Conservation (phyloP, 2,888 invertebrate species). For the Oxyteleia sp. region DNA sequence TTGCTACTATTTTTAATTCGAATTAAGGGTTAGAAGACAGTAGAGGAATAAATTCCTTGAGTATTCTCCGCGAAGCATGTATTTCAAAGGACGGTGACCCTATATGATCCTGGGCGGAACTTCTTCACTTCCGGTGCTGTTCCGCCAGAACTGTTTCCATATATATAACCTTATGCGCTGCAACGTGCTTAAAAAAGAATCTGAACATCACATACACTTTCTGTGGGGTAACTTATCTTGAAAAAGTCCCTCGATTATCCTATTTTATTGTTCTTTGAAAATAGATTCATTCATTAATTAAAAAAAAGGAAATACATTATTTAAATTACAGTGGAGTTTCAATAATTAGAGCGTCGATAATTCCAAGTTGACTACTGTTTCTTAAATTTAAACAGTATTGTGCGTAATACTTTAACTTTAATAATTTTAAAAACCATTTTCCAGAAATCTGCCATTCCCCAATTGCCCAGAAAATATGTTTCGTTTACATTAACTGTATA, state of each 20-base stretch:
- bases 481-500: no score
- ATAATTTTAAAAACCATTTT: no score
- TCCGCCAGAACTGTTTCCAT: constrained; percentile 84
- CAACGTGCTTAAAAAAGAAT: constrained; percentile 48
- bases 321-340: no score
- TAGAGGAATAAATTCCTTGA: constrained; percentile 75
- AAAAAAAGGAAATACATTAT: no score
- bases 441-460: no score
- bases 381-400: no score
- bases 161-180: constrained; percentile 64
- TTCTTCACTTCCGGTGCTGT: constrained; percentile 86
- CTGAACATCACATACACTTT: constrained; percentile 14
- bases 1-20: constrained; percentile 18
- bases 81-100: constrained; percentile 85
- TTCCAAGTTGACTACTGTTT: no score
- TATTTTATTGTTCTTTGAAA: neutral
- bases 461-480: no score
- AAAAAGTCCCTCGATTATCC: constrained; percentile 8
- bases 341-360: no score
- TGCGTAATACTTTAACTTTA: no score
- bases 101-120: constrained; percentile 84
- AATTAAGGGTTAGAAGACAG: constrained; percentile 41
- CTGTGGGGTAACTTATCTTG: constrained; percentile 8
- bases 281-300: neutral
- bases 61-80: constrained; percentile 67